phyloP scores from a whole-genome alignment of 2,113 vertebrate genomes.

The Hystrix brachyura region DNA sequence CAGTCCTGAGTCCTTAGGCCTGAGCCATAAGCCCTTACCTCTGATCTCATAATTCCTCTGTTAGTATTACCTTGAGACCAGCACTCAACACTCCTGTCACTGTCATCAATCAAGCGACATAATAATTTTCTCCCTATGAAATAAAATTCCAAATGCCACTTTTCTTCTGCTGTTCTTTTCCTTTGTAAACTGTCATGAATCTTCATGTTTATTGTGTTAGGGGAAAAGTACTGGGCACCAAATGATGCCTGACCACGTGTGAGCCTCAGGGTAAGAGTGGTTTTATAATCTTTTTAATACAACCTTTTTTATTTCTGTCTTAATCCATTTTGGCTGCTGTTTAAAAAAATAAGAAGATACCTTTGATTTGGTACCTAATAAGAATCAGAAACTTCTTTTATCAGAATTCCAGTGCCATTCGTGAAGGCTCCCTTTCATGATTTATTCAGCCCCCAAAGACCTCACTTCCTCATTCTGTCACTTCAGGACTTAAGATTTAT shows the following conservation, averaged over 20 bases:
- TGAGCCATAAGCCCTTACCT: background rate
- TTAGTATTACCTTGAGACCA: background rate
- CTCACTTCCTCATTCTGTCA: background rate
- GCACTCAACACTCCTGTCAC: background rate
- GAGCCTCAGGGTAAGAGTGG: background rate
- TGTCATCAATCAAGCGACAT: background rate
- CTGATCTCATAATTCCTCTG: background rate
- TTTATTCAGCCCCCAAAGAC: background rate
- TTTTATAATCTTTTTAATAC: background rate
- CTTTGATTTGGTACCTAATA: background rate
- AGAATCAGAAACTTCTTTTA: background rate
- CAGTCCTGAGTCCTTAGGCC: background rate
- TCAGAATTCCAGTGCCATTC: background rate
- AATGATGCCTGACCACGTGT: background rate
- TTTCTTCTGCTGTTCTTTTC: background rate
- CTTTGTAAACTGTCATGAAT: background rate
- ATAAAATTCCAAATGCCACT: background rate
- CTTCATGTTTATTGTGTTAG: background rate
- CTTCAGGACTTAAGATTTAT: background rate
- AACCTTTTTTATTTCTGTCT: background rate
- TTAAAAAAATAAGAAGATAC: background rate
- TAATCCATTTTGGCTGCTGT: background rate
- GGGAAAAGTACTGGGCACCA: background rate
- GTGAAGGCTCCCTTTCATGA: background rate
- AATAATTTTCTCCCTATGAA: background rate